These are phyloP conservation scores for Asbolus verrucosus DNA, from an alignment of 1,140 invertebrate species.

Conservation along the genomic window DNA sequence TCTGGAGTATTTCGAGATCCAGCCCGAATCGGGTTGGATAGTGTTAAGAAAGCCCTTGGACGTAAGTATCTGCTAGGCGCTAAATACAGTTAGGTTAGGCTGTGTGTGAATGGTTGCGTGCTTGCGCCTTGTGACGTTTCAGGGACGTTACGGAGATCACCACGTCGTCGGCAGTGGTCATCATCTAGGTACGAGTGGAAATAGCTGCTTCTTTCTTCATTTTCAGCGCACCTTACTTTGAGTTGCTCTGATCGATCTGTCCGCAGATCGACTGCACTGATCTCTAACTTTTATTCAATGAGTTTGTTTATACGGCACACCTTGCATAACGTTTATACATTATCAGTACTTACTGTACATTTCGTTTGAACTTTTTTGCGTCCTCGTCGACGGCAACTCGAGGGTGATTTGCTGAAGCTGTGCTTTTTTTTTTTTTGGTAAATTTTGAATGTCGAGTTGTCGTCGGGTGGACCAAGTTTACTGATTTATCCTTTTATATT, in stretches of 20 bases:
- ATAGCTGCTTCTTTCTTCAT: slow-evolving; percentile 66
- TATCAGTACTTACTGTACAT: slow-evolving; percentile 62
- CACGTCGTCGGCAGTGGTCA: slow-evolving; percentile 1
- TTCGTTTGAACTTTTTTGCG: slow-evolving; percentile 43
- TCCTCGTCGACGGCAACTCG: slow-evolving; percentile 13
- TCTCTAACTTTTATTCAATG: slow-evolving; percentile 64
- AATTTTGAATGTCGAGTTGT: no score
- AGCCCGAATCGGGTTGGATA: slow-evolving; percentile 96
- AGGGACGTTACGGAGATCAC: no score
- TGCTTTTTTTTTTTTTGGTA: no score
- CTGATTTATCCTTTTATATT: slow-evolving; percentile 58
- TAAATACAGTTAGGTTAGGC: not conserved
- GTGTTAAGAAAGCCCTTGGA: slow-evolving; percentile 92
- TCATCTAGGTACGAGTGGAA: slow-evolving; percentile 64
- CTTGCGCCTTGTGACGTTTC: slow-evolving; percentile 25
- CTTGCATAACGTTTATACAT: slow-evolving; percentile 72
- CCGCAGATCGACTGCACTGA: slow-evolving; percentile 61
- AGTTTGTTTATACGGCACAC: slow-evolving; percentile 78
- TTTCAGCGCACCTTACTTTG: slow-evolving; percentile 67
- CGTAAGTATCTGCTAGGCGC: slow-evolving; percentile 78
- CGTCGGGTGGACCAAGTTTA: not conserved
- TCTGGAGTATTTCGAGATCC: slow-evolving; percentile 94
- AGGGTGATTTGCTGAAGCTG: no score
- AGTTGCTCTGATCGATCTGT: slow-evolving; percentile 64
- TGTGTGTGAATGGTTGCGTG: slow-evolving; percentile 48